Percentiles rank a stretch among this genome's conserved stretches.
These are phyloP conservation scores for Apodemia hepburni DNA, from an alignment of 2,888 invertebrate genomes.

Conservation along the genomic window DNA sequence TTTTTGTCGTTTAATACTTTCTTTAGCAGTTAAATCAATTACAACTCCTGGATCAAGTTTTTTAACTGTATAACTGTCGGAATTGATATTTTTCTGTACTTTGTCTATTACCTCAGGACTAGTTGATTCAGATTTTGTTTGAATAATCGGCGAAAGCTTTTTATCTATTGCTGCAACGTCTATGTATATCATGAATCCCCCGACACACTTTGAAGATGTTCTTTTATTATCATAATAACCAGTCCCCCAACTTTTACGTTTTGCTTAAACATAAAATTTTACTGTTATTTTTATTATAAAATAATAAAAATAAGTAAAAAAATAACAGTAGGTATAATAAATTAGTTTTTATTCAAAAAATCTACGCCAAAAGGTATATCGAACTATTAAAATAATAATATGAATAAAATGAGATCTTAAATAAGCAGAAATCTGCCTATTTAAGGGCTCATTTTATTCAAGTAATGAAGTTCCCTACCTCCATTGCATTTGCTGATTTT, in stretches of 20 bases:
- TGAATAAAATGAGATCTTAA: too few species aligned
- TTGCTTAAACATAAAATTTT: slow-evolving; percentile 40
- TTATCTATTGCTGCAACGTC: slow-evolving; percentile 40
- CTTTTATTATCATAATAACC: slow-evolving; percentile 46
- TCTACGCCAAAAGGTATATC: too few species aligned
- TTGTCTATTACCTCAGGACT: slow-evolving; percentile 37
- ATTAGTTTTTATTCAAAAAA: background rate
- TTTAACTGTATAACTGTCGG: slow-evolving; percentile 30
- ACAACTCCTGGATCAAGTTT: background rate
- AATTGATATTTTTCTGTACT: slow-evolving; percentile 34
- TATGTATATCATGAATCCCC: slow-evolving; percentile 40
- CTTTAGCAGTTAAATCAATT: background rate
- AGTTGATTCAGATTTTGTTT: slow-evolving; percentile 45
- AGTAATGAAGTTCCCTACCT: too few species aligned
- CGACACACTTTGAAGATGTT: slow-evolving; percentile 57
- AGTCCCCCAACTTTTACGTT: slow-evolving; percentile 32
- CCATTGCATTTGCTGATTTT: too few species aligned
- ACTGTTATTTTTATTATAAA: slow-evolving; percentile 3
- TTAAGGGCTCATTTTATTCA: background rate
- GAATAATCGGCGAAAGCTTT: slow-evolving; percentile 54
- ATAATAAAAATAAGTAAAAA: background rate
- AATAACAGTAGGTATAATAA: background rate
- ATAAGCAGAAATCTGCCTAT: background rate
- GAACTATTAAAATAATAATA: too few species aligned
- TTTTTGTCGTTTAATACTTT: background rate